Conservation (phyloP, 23 tunicate genomes). For the Diplosoma virens region DNA sequence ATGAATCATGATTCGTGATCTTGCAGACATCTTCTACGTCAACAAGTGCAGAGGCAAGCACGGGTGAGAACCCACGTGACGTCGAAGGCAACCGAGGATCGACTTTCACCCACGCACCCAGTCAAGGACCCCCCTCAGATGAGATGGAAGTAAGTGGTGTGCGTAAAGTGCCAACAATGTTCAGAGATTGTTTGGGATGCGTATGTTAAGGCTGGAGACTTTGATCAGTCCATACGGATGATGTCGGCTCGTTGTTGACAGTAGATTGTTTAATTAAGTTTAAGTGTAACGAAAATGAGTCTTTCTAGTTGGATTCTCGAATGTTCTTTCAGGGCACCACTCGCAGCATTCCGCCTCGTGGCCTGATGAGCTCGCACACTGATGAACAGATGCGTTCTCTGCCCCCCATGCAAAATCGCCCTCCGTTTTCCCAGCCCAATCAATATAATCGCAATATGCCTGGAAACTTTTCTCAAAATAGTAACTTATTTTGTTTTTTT, state of each 20-base stretch:
- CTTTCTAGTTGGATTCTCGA: neutral
- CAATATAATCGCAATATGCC: conserved; percentile 5
- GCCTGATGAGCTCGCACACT: conserved; percentile 25
- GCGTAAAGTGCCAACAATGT: too few relatives aligned
- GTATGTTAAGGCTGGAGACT: too few relatives aligned
- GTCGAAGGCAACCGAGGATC: conserved; percentile 2
- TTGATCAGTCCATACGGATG: too few relatives aligned
- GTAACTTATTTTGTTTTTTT: neutral
- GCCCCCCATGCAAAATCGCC: conserved; percentile 23
- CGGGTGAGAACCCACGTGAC: too few relatives aligned
- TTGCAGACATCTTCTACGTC: too few relatives aligned
- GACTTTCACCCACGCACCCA: conserved; percentile 57
- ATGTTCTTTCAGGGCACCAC: conserved; percentile 28
- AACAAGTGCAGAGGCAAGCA: too few relatives aligned
- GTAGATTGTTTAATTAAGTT: neutral
- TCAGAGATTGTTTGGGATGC: too few relatives aligned
- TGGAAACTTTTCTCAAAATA: neutral
- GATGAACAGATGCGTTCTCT: neutral
- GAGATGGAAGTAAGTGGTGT: conserved; percentile 15
- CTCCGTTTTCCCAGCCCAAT: neutral
- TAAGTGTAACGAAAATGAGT: too few relatives aligned
- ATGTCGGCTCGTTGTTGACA: too few relatives aligned
- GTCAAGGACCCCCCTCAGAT: neutral
- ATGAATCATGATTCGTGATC: too few relatives aligned
- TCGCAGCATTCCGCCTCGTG: conserved; percentile 28